A percentile compares a stretch with the other conserved stretches of the same genome.
Evolutionary conservation across 2,113 vertebrate genomes (phyloP).

Genomic region (Arothron firmamentum): DNA sequence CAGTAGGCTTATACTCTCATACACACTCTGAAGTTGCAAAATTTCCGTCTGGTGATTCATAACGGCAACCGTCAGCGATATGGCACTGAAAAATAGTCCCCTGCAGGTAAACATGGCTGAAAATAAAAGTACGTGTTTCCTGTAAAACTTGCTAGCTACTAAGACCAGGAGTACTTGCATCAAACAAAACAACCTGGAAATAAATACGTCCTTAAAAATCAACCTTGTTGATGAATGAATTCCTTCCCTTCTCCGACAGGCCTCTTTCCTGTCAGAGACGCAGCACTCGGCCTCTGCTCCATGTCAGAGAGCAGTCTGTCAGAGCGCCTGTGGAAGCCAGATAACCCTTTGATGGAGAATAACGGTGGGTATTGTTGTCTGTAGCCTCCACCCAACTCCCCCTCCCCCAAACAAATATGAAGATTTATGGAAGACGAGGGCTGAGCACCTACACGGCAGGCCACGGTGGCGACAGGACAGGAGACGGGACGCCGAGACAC

Average conservation of each 20-base stretch:
- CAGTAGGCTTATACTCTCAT: slow-evolving; percentile 76
- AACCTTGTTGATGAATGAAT: slow-evolving; percentile 29
- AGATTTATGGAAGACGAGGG: slow-evolving; percentile 71
- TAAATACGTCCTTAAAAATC: slow-evolving; percentile 15
- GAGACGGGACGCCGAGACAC: slow-evolving; percentile 52
- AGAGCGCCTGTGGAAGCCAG: slow-evolving; percentile 71
- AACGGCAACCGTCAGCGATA: slow-evolving; percentile 63
- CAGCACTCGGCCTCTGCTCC: slow-evolving; percentile 60
- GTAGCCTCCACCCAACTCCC: slow-evolving; percentile 69
- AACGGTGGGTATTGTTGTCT: slow-evolving; percentile 72
- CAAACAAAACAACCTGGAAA: slow-evolving; percentile 1
- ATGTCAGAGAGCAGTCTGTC: slow-evolving; percentile 67
- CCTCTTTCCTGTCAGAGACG: slow-evolving; percentile 49
- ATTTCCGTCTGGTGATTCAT: slow-evolving; percentile 72
- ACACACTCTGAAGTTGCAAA: slow-evolving; percentile 75
- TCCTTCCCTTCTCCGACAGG: slow-evolving; percentile 26
- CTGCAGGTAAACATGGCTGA: slow-evolving; percentile 1
- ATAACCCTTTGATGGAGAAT: slow-evolving; percentile 78
- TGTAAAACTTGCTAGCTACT: too few relatives aligned
- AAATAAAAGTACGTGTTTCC: too few relatives aligned
- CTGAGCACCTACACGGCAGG: slow-evolving; percentile 70
- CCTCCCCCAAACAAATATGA: slow-evolving; percentile 72
- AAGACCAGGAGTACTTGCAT: too few relatives aligned
- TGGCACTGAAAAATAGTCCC: slow-evolving; percentile 59
- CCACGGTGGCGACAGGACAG: slow-evolving; percentile 67